Base-by-base conservation (phyloP, 2,797 vertebrate species). In the Enteromius viviparus region DNA sequence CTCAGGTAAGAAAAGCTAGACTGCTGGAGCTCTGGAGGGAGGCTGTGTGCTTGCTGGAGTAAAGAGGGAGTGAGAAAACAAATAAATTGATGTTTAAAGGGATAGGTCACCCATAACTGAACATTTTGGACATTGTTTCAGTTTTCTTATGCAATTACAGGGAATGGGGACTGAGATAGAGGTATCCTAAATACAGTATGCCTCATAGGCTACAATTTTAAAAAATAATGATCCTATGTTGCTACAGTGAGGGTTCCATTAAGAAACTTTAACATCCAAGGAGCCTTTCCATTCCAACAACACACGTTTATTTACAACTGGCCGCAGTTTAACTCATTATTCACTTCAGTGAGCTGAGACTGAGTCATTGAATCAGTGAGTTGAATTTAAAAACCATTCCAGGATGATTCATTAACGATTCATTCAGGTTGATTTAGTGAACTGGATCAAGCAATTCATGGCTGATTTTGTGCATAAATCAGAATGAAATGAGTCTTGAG, bases 1-100 rank as follows among this genome's bases (percentile, higher is more conserved):
- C 92, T 77, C 89, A 90, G 92, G 93, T 91, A 89, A 92, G 88
- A 87, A 91, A 93, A 87, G 77, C 89, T 89, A 89, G 88, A 91
- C 92, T 89, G 87, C 88, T 88, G 90, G 88, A 89, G 86, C 88
- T 88, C 82, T 90, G 65, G 34, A 55, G 53, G 70, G 51, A 23
- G n/a, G 26, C 6, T 51, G 42, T 34, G 76, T 23, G 32, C 14
- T 34, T 12, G 23, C 26, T 62, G 34, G 84, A 88, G 88, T 64
- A 86, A 80, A 86, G 86, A 86, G 72, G 87, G 72, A 81, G 69
- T 11, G 40, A 32, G 47, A 75, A 83, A 79, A 23, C 29, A 76
- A 17, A 47, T 14, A 64, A 19, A 19, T 9, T 76, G 82, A 45
- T 32, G 69, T 76, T 85, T 69, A 76, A 55, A 81, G 62, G 17